Percentiles rank a stretch among this genome's conserved stretches.
phyloP scores from a whole-genome alignment of 2,797 vertebrate genomes.

The Simalia tracyae region DNA sequence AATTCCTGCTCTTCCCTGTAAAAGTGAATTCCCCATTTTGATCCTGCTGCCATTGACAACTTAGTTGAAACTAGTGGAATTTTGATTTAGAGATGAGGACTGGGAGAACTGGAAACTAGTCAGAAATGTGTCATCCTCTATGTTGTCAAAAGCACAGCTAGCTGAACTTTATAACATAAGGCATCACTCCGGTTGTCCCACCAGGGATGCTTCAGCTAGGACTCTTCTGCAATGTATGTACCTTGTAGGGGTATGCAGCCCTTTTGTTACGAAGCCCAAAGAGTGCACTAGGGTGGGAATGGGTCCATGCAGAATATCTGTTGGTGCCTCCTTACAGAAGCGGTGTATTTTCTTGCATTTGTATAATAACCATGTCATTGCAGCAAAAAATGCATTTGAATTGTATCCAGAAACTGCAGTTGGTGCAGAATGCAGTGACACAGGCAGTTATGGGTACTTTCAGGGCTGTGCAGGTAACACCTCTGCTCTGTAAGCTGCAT shows the following conservation, averaged over 20 bases:
- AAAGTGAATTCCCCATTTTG: not conserved
- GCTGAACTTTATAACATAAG: not conserved
- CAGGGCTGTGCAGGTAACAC: too few relatives aligned
- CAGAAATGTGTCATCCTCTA: not conserved
- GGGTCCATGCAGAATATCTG: not conserved
- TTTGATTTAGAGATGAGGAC: too few relatives aligned
- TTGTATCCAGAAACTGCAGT: too few relatives aligned
- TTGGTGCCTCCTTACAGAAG: not conserved
- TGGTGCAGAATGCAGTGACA: too few relatives aligned
- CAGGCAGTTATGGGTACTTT: too few relatives aligned
- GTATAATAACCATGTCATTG: not conserved
- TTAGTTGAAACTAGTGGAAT: conserved; percentile 24
- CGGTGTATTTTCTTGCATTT: not conserved
- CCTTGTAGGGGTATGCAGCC: not conserved
- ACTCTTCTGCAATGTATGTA: too few relatives aligned
- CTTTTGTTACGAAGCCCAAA: not conserved
- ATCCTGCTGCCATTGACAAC: conserved; percentile 1
- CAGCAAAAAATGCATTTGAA: too few relatives aligned
- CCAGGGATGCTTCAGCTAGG: not conserved
- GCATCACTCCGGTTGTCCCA: not conserved
- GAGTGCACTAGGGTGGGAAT: not conserved
- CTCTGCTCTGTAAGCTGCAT: too few relatives aligned
- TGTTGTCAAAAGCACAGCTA: not conserved
- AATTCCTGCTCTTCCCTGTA: conserved; percentile 29
- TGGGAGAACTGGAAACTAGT: not conserved